Percentiles rank a stretch among this genome's conserved stretches.
Evolutionary conservation across 37 sponge, comb jelly and placozoan species (phyloP).

Genomic region (Beroe forskalii): DNA sequence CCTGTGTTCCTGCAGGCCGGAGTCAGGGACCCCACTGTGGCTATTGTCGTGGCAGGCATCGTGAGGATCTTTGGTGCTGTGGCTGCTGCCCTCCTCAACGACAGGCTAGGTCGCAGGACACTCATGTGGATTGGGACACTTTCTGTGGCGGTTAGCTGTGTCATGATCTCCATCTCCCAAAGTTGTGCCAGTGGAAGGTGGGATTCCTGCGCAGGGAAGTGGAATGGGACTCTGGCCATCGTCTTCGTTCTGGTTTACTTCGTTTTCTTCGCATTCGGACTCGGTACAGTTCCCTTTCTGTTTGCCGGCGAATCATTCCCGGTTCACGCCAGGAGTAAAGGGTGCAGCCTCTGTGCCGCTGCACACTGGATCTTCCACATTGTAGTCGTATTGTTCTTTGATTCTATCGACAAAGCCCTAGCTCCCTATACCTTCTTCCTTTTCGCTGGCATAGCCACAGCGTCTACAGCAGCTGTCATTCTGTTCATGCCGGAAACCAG

Average conservation of each 20-base stretch:
- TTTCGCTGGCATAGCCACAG: not conserved
- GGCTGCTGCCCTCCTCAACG: not conserved
- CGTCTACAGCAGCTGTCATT: not conserved
- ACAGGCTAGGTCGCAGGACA: not conserved
- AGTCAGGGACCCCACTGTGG: not conserved
- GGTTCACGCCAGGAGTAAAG: not conserved
- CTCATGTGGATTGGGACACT: not conserved
- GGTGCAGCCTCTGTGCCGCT: not conserved
- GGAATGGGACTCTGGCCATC: not conserved
- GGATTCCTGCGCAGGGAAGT: not conserved
- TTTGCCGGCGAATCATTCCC: not conserved
- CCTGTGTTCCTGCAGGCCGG: not conserved
- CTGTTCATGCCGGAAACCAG: no score
- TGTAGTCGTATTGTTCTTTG: not conserved
- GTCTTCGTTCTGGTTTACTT: slow-evolving; percentile 12
- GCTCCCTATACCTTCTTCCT: slow-evolving; percentile 16
- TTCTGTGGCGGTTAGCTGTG: not conserved
- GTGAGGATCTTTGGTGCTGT: not conserved
- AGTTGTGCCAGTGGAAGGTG: not conserved
- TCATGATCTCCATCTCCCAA: not conserved
- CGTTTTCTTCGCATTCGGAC: not conserved
- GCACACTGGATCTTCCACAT: not conserved
- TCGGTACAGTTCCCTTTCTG: not conserved
- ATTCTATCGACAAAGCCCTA: not conserved
- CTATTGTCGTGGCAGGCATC: not conserved